A percentile compares a stretch with the other conserved stretches of the same genome.
These are phyloP conservation scores for Oxygymnocypris stewartii DNA, from an alignment of 2,113 vertebrate genomes.

Conservation along the genomic window DNA sequence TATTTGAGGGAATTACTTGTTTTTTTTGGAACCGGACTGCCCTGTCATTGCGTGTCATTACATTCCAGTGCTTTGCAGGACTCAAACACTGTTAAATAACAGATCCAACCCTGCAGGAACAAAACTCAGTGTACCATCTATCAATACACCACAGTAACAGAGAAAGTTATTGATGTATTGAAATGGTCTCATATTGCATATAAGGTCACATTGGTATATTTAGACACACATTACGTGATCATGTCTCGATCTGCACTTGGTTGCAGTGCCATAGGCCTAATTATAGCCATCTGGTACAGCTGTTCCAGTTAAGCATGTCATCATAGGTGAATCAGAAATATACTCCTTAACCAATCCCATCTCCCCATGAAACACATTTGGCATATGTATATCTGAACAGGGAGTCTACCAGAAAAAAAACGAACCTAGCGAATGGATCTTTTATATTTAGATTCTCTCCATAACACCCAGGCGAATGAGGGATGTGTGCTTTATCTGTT, in stretches of 20 bases:
- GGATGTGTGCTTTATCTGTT: background rate
- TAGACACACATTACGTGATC: conserved; percentile 30
- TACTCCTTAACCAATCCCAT: conserved; percentile 1
- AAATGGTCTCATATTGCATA: background rate
- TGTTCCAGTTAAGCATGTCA: background rate
- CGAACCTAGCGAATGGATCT: conserved; percentile 4
- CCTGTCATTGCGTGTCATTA: conserved; percentile 54
- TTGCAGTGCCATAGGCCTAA: background rate
- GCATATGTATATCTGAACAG: conserved; percentile 5
- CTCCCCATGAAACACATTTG: conserved; percentile 48
- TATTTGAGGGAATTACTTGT: conserved; percentile 17
- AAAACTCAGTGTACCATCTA: background rate
- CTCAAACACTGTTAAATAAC: conserved; percentile 26
- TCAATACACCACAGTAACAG: background rate
- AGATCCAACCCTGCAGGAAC: conserved; percentile 12
- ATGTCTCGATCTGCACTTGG: conserved; percentile 3
- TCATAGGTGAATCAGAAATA: conserved; percentile 40
- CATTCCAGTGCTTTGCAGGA: conserved; percentile 21
- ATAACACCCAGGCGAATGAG: conserved; percentile 15
- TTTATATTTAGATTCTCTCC: conserved; percentile 38
- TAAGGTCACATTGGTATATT: conserved; percentile 26
- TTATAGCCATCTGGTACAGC: conserved; percentile 29
- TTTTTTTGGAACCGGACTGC: background rate
- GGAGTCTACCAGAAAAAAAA: background rate
- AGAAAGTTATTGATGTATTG: conserved; percentile 21